phyloP scores from a whole-genome alignment of 2,797 vertebrate species.

The Protonibea diacanthus region DNA sequence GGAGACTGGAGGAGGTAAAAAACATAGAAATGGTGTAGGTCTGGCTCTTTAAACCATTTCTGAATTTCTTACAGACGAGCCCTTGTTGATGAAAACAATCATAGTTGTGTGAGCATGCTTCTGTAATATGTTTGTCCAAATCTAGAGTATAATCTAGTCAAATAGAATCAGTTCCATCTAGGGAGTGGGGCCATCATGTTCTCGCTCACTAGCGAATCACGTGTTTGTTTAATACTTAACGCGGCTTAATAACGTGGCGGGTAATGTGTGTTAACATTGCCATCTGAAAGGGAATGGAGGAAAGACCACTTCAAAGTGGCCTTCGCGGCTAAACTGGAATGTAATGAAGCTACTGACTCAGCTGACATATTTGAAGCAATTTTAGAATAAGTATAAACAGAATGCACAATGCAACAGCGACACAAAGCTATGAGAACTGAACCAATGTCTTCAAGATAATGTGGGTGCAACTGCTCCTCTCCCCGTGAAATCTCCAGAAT shows the following conservation, averaged over 20 bases:
- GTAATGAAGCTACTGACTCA: constrained; percentile 53
- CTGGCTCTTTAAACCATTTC: constrained; percentile 35
- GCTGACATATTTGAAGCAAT: constrained; percentile 51
- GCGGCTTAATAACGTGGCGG: constrained; percentile 29
- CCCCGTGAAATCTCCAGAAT: constrained; percentile 78
- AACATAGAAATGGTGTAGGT: not conserved
- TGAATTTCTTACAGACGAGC: constrained; percentile 48
- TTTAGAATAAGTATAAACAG: constrained; percentile 63
- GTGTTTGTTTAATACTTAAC: constrained; percentile 36
- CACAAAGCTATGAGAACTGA: constrained; percentile 48
- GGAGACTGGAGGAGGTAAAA: constrained; percentile 45
- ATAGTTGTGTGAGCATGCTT: constrained; percentile 25
- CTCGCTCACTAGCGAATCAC: constrained; percentile 27
- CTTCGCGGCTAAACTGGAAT: constrained; percentile 30
- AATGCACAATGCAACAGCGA: constrained; percentile 43
- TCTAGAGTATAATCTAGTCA: constrained; percentile 18
- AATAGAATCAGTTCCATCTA: constrained; percentile 22
- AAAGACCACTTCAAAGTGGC: constrained; percentile 34
- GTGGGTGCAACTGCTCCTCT: constrained; percentile 63
- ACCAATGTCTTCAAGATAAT: constrained; percentile 68
- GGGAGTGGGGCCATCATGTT: constrained; percentile 20
- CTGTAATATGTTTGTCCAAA: constrained; percentile 23
- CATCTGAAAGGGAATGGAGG: constrained; percentile 21
- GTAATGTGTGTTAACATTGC: constrained; percentile 29
- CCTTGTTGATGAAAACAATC: constrained; percentile 66